phyloP scores from a whole-genome alignment of 2,797 vertebrate genomes.

The Peromyscus attwateri region DNA sequence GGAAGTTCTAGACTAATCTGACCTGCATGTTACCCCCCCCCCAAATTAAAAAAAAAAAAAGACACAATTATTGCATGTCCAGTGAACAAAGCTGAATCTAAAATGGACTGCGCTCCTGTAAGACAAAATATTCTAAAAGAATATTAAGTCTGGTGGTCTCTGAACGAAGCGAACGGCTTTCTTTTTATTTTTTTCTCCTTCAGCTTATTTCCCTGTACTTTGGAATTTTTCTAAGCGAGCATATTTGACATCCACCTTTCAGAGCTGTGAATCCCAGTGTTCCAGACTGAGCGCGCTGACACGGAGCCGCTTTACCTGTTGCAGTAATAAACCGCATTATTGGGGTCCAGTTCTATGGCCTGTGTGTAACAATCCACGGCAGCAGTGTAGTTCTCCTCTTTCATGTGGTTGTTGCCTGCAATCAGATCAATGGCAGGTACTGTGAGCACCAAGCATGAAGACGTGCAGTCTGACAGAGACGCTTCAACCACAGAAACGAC shows the following conservation, averaged over 20 bases:
- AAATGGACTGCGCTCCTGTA: neutral
- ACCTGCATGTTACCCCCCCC: neutral
- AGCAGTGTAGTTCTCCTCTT: constrained; percentile 96
- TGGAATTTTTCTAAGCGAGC: neutral
- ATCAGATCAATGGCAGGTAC: constrained; percentile 75
- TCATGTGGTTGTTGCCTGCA: constrained; percentile 99
- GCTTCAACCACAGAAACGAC: neutral
- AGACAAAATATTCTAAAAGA: constrained; percentile 56
- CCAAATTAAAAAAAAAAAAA: neutral
- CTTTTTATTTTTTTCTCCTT: constrained; percentile 18
- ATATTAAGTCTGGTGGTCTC: neutral
- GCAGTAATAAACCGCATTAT: constrained; percentile 98
- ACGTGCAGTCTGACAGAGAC: constrained; percentile 46
- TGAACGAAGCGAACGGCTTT: neutral
- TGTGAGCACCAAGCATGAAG: constrained; percentile 31
- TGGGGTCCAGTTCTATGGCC: constrained; percentile 96
- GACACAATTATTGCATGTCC: neutral
- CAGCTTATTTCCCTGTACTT: neutral
- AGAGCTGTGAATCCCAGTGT: neutral
- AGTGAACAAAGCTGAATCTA: constrained; percentile 44
- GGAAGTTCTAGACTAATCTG: neutral
- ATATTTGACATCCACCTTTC: constrained; percentile 9
- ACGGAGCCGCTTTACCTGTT: constrained; percentile 91
- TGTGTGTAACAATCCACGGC: constrained; percentile 97
- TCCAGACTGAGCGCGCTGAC: neutral